phyloP scores from a whole-genome alignment of 2,888 invertebrate genomes.

The Doris montereyensis region DNA sequence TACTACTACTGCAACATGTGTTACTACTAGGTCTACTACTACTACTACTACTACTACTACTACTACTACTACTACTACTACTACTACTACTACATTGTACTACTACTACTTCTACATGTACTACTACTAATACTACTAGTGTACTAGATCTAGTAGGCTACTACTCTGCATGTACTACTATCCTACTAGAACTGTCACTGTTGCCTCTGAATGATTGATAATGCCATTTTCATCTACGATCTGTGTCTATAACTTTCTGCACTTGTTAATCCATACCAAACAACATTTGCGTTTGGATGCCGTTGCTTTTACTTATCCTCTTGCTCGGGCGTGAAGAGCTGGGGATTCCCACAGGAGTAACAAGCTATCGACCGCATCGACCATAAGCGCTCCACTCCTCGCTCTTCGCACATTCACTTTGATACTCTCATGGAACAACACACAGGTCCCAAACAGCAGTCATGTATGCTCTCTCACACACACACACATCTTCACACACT shows the following conservation, averaged over 20 bases:
- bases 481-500: neutral
- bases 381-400: too few relatives aligned
- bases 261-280: too few relatives aligned
- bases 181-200: too few relatives aligned
- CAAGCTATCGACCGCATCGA: slow-evolving; percentile 8
- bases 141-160: neutral
- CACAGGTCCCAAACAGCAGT: neutral
- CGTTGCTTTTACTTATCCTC: too few relatives aligned
- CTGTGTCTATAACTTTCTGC: too few relatives aligned
- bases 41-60: neutral
- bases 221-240: too few relatives aligned
- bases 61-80: neutral
- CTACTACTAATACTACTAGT: neutral
- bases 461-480: neutral
- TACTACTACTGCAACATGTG: neutral
- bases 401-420: too few relatives aligned
- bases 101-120: neutral
- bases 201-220: too few relatives aligned
- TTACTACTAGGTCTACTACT: neutral
- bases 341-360: slow-evolving; percentile 28
- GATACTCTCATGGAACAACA: too few relatives aligned
- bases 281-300: too few relatives aligned
- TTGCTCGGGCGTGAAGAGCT: neutral
- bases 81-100: neutral
- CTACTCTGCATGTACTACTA: too few relatives aligned